Evolutionary conservation across 2,888 invertebrate species (phyloP), one percentile per base, ranked within the genome.

Genomic region (Erebia palarica): DNA sequence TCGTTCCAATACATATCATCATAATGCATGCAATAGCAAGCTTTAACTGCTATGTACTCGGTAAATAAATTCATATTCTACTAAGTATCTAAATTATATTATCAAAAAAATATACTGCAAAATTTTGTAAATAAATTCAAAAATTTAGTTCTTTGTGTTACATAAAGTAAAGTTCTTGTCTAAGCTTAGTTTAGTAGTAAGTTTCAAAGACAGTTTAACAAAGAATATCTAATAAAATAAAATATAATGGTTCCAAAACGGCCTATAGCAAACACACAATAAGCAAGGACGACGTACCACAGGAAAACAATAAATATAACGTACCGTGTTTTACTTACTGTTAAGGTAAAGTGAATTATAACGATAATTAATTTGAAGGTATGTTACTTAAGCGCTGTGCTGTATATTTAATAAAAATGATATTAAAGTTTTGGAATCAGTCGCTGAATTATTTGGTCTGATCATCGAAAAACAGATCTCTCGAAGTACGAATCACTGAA

Each of bases 221-320:
- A 78, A 73, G 47, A 75, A 78, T 74, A 80, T 36, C 36, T 36
- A 36, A 80, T 81, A 61, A 82, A 89, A 73, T 78, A 88, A 87
- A 82, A 80, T 75, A 84, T 84, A 86, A 86, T 87, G 84, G 87
- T 92, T 92, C 93, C 92, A 93, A 93, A 92, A 92, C 93, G 93
- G 92, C 92, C 92, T 91, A 92, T 91, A 92, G 90, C 92, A 92
- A 90, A 92, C 90, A 92, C 92, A 92, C 92, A 90, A 86, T 87
- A 92, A 92, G 92, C 92, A 87, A 87, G 85, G 85, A 89, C 88
- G 86, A 87, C 88, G 91, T 87, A 90, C 84, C 86, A 90, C 88
- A 90, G 86, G 87, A 89, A 89, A 86, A 86, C 83, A 86, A 71
- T 71, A 79, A 83, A 84, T 85, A 85, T 82, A 90, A 89, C 87